Evolutionary conservation across 2,888 invertebrate species (phyloP).

Genomic region (Stenchaetothrips biformis): DNA sequence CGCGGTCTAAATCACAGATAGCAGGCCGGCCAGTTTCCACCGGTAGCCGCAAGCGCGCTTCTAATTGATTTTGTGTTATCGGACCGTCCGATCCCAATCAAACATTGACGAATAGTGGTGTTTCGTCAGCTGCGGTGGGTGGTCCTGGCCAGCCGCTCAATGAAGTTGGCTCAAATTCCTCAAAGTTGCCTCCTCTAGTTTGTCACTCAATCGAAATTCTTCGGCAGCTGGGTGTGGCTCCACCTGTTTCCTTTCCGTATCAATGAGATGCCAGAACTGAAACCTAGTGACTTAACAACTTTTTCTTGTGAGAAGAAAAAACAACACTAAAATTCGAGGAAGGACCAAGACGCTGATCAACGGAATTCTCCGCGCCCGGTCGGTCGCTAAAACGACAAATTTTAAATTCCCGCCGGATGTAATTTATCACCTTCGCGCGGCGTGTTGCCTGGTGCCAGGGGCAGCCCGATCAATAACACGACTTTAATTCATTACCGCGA

Average conservation of each 20-base stretch:
- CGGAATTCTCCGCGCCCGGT: too few species aligned
- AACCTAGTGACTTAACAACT: too few species aligned
- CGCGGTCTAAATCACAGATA: conserved; percentile 12
- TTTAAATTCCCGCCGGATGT: too few species aligned
- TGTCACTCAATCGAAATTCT: conserved; percentile 17
- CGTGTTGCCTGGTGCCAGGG: not conserved
- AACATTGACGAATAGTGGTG: conserved; percentile 21
- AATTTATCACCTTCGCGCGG: too few species aligned
- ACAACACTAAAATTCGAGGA: too few species aligned
- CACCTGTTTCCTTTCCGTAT: too few species aligned
- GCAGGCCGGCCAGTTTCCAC: not conserved
- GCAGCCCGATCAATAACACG: not conserved
- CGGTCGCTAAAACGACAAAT: too few species aligned
- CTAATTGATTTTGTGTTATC: conserved; percentile 21
- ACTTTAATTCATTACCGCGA: not conserved
- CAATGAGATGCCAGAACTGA: too few species aligned
- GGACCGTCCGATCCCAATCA: not conserved
- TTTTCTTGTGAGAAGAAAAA: too few species aligned
- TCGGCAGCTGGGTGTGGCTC: too few species aligned
- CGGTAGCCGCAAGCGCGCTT: conserved; percentile 19
- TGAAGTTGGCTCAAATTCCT: conserved; percentile 12
- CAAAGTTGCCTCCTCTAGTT: not conserved
- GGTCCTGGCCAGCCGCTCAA: not conserved
- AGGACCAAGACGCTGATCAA: too few species aligned
- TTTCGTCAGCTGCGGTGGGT: conserved; percentile 16